These are phyloP conservation scores for Porites rus DNA, from an alignment of 92 coral and sea anemone species.

Conservation along the genomic window DNA sequence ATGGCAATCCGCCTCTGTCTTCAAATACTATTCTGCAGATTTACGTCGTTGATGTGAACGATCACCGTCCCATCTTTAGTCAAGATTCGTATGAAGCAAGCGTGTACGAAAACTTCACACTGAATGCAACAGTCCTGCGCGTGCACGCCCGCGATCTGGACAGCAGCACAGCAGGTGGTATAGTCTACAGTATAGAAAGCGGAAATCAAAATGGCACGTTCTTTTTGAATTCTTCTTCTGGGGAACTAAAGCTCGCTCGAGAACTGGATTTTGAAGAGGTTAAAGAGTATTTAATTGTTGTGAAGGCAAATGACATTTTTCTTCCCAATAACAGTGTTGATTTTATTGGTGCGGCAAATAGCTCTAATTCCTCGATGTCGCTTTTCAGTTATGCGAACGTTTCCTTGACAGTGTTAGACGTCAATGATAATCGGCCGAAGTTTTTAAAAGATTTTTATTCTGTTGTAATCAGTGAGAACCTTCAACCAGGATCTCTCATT, in stretches of 20 bases:
- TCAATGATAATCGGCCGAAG: conserved; percentile 56
- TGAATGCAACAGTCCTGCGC: conserved; percentile 43
- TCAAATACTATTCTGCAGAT: conserved; percentile 35
- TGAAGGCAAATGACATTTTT: conserved; percentile 58
- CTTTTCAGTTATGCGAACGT: conserved; percentile 52
- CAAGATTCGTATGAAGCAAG: conserved; percentile 58
- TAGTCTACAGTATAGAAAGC: conserved; percentile 29
- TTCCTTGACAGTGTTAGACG: conserved; percentile 49
- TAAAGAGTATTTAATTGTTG: conserved; percentile 29
- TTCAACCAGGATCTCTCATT: conserved; percentile 38
- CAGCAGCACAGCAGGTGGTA: conserved; percentile 40
- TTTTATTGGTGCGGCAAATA: conserved; percentile 17
- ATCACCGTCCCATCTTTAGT: conserved; percentile 63
- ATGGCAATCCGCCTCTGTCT: conserved; percentile 54
- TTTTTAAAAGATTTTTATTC: conserved; percentile 33
- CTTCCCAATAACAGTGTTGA: conserved; percentile 13
- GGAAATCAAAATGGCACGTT: conserved; percentile 45
- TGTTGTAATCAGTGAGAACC: conserved; percentile 40
- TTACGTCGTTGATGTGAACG: conserved; percentile 55
- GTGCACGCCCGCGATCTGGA: conserved; percentile 64
- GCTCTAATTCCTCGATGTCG: conserved; percentile 20
- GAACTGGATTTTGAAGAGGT: conserved; percentile 55
- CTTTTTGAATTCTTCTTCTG: conserved; percentile 49
- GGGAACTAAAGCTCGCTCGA: conserved; percentile 41
- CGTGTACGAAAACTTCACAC: conserved; percentile 57